These are phyloP conservation scores for Montipora capricornis DNA, from an alignment of 64 coral and sea anemone genomes.

Conservation along the genomic window DNA sequence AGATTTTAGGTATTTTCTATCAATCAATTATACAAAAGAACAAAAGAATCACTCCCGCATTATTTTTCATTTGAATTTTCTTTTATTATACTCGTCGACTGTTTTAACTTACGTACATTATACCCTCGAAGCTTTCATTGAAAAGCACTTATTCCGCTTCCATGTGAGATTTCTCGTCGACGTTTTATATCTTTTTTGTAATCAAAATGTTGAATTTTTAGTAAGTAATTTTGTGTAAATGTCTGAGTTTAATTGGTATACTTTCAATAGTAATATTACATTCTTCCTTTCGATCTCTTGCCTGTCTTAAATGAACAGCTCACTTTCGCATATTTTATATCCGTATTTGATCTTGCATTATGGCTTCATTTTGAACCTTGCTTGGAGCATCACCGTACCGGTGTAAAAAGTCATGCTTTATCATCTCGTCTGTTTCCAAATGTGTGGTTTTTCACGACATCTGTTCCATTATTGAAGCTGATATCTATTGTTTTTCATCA, in stretches of 20 bases:
- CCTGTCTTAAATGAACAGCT: slow-evolving; percentile 39
- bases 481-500: not conserved
- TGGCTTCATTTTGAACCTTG: not conserved
- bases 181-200: not conserved
- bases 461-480: not conserved
- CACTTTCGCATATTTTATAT: not conserved
- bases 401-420: not conserved
- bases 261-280: not conserved
- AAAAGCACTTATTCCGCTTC: not conserved
- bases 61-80: not conserved
- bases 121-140: not conserved
- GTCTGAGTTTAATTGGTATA: not conserved
- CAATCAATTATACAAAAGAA: no score
- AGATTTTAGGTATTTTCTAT: not conserved
- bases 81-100: not conserved
- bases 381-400: not conserved
- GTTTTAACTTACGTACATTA: not conserved
- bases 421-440: not conserved
- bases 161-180: not conserved
- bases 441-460: not conserved
- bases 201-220: not conserved
- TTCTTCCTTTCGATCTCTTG: not conserved
- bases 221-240: slow-evolving; percentile 11
- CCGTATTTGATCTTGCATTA: not conserved
- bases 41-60: no score